phyloP scores from a whole-genome alignment of 1,140 invertebrate genomes.

The Sitodiplosis mosellana region DNA sequence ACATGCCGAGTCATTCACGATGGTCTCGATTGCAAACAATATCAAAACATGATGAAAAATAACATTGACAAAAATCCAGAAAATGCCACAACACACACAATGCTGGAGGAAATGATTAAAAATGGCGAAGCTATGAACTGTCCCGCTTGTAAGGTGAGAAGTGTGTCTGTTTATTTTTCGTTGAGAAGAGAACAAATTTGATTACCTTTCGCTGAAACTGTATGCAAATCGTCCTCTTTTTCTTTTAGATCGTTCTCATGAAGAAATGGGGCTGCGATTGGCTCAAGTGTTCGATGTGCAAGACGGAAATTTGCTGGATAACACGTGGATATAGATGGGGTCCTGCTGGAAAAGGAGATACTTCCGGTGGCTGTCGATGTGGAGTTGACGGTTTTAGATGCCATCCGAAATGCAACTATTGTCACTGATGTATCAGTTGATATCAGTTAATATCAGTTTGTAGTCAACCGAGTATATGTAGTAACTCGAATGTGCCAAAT shows the following conservation, averaged over 20 bases:
- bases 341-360: constrained; percentile 66
- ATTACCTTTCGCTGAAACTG: too few relatives aligned
- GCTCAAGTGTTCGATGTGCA: constrained; percentile 81
- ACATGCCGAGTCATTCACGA: constrained; percentile 66
- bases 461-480: too few relatives aligned
- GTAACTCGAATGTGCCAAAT: too few relatives aligned
- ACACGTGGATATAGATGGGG: constrained; percentile 78
- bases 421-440: constrained; percentile 60
- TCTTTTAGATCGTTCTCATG: constrained; percentile 47
- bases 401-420: constrained; percentile 77
- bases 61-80: constrained; percentile 36
- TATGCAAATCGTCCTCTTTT: neutral
- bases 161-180: neutral
- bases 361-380: constrained; percentile 65
- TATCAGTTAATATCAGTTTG: too few relatives aligned
- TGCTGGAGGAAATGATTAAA: constrained; percentile 63
- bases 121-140: constrained; percentile 73
- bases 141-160: constrained; percentile 45
- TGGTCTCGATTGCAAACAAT: constrained; percentile 66
- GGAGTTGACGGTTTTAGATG: constrained; percentile 67
- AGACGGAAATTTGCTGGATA: constrained; percentile 90
- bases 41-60: constrained; percentile 53
- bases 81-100: constrained; percentile 53
- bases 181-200: too few relatives aligned
- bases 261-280: constrained; percentile 94